Conservation (phyloP, 2,888 invertebrate genomes). For the Salticus scenicus region DNA sequence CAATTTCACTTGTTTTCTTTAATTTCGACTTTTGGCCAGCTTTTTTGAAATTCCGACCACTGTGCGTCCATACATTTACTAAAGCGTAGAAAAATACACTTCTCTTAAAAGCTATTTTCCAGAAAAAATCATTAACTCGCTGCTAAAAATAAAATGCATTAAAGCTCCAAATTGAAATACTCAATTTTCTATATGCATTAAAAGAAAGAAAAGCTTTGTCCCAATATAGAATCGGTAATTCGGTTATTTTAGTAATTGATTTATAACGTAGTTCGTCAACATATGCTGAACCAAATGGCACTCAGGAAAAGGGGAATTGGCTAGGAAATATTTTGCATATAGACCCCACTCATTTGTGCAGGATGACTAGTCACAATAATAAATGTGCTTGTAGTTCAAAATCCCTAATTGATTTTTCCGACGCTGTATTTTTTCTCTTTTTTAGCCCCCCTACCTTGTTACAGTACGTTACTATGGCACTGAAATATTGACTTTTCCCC, state of each 20-base stretch:
- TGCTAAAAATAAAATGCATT: too few relatives aligned
- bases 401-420: slow-evolving; percentile 56
- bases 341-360: slow-evolving; percentile 9
- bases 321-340: neutral
- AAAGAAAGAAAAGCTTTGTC: neutral
- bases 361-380: slow-evolving; percentile 27
- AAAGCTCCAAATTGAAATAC: neutral
- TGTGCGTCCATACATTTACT: too few relatives aligned
- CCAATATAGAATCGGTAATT: neutral
- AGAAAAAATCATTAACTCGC: too few relatives aligned
- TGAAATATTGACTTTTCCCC: slow-evolving; percentile 14
- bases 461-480: neutral
- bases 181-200: neutral
- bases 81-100: too few relatives aligned
- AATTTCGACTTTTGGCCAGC: too few relatives aligned
- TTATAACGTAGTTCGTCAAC: neutral
- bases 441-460: neutral
- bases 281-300: neutral
- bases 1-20: too few relatives aligned
- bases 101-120: too few relatives aligned
- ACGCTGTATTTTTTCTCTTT: neutral
- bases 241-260: neutral
- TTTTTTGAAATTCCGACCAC: too few relatives aligned
- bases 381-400: slow-evolving; percentile 54
- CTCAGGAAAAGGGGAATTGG: neutral